These are phyloP conservation scores for Cryptocheilus praepositus DNA, from an alignment of 2,888 invertebrate genomes.

Conservation along the genomic window DNA sequence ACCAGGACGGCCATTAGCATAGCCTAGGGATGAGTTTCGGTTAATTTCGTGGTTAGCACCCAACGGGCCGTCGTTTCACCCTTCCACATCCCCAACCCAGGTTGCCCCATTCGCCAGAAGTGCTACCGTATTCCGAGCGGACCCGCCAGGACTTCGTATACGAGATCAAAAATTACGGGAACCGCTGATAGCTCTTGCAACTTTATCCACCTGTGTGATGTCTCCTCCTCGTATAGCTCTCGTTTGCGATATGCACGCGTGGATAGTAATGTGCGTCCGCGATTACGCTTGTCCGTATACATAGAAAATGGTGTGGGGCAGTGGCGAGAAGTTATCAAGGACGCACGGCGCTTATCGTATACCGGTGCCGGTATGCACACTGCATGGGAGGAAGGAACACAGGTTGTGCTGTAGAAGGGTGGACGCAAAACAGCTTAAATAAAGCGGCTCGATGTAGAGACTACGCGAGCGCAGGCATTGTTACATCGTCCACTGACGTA, in stretches of 20 bases:
- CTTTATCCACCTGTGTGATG: slow-evolving; percentile 3
- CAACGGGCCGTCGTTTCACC: slow-evolving; percentile 23
- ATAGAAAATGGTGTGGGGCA: background rate
- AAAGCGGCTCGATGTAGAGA: slow-evolving; percentile 27
- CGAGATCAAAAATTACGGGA: slow-evolving; percentile 26
- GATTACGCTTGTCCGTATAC: too few relatives aligned
- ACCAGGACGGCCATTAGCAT: slow-evolving; percentile 35
- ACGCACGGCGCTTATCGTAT: slow-evolving; percentile 29
- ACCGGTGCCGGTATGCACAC: slow-evolving; percentile 15
- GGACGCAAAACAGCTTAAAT: slow-evolving; percentile 21
- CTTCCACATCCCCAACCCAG: background rate
- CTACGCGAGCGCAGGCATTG: too few relatives aligned
- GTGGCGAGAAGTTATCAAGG: slow-evolving; percentile 35
- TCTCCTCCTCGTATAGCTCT: too few relatives aligned
- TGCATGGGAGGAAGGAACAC: background rate
- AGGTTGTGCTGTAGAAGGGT: background rate
- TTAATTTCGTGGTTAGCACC: slow-evolving; percentile 43
- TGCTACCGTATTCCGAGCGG: slow-evolving; percentile 15
- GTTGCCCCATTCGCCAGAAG: background rate
- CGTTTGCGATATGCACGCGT: too few relatives aligned
- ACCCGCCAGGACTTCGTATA: slow-evolving; percentile 12
- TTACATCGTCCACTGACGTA: background rate
- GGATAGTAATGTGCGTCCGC: too few relatives aligned
- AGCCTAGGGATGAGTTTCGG: slow-evolving; percentile 34
- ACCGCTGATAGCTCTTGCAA: slow-evolving; percentile 7